A percentile compares a stretch with the other conserved stretches of the same genome.
Conservation (phyloP, 2,888 invertebrate species). For the Tipula lateralis region DNA sequence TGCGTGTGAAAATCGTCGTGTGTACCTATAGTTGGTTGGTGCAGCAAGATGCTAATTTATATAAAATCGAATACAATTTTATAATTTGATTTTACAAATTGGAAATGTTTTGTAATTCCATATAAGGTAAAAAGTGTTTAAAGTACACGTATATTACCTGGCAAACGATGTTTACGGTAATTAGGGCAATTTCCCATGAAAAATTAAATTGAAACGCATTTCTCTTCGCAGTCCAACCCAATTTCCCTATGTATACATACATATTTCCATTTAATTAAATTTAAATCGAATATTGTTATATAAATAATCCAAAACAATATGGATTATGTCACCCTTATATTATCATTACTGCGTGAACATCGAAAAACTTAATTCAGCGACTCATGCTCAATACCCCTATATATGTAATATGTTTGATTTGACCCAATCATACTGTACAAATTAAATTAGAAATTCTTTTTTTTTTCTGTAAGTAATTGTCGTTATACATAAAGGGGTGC, state of each 20-base stretch:
- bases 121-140: neutral
- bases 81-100: neutral
- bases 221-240: neutral
- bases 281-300: slow-evolving; percentile 14
- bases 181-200: neutral
- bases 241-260: neutral
- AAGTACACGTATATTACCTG: no score
- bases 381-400: neutral
- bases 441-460: slow-evolving; percentile 19
- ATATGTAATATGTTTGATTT: neutral
- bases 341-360: slow-evolving; percentile 19
- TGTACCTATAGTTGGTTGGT: neutral
- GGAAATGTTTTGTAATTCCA: neutral
- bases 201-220: neutral
- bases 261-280: slow-evolving; percentile 2
- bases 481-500: neutral
- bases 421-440: slow-evolving; percentile 11
- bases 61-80: neutral
- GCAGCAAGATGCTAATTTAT: neutral
- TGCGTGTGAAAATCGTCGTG: neutral
- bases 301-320: slow-evolving; percentile 24
- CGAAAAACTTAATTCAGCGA: neutral
- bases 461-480: neutral
- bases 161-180: neutral
- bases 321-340: slow-evolving; percentile 24